Conservation (phyloP, 2,113 vertebrate species). For the Vimba vimba region DNA sequence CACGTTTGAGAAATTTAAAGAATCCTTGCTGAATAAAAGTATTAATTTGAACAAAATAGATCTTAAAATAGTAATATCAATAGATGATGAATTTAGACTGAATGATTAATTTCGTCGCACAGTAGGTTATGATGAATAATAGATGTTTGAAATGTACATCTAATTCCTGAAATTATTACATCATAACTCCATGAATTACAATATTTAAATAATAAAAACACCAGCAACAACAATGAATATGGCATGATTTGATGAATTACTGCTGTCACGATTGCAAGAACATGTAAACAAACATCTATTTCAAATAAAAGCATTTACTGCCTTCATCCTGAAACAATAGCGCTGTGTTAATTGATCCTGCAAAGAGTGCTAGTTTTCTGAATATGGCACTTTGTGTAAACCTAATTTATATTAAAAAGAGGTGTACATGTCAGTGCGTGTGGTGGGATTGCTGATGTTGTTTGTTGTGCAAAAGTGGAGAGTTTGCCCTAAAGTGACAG, state of each 20-base stretch:
- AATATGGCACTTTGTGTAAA: not conserved
- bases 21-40: not conserved
- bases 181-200: not conserved
- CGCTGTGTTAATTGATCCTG: not conserved
- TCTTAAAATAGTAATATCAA: too few relatives aligned
- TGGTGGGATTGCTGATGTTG: not conserved
- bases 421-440: not conserved
- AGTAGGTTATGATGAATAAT: not conserved
- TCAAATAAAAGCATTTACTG: not conserved
- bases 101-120: not conserved
- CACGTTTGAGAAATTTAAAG: not conserved
- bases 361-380: not conserved
- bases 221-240: not conserved
- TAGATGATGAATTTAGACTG: not conserved
- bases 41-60: not conserved
- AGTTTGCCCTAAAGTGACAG: not conserved
- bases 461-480: not conserved
- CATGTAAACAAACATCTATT: slow-evolving; percentile 8
- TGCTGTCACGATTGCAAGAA: not conserved
- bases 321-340: not conserved
- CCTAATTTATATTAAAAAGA: not conserved
- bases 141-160: not conserved
- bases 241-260: not conserved
- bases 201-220: not conserved
- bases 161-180: not conserved